phyloP scores from a whole-genome alignment of 2,113 vertebrate species.

The Acanthochromis polyacanthus region DNA sequence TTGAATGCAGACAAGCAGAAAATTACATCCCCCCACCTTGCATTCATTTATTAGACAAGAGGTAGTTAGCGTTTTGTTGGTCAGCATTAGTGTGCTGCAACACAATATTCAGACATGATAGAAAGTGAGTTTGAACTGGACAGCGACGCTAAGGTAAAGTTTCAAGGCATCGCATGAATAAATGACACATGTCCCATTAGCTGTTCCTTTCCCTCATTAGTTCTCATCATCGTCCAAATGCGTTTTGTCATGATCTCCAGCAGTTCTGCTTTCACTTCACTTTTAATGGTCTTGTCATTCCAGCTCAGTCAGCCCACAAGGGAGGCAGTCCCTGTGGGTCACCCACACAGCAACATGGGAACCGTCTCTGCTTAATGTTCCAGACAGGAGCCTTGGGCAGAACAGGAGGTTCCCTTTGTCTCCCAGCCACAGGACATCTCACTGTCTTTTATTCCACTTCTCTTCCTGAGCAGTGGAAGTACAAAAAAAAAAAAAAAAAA shows the following conservation, averaged over 20 bases:
- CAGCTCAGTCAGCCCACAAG: constrained; percentile 44
- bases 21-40: constrained; percentile 80
- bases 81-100: constrained; percentile 74
- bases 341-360: constrained; percentile 62
- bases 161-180: constrained; percentile 17
- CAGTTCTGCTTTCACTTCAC: constrained; percentile 38
- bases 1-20: constrained; percentile 86
- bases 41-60: constrained; percentile 79
- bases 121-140: constrained; percentile 22
- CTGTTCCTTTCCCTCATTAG: constrained; percentile 20
- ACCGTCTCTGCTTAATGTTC: constrained; percentile 74
- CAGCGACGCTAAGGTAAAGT: background rate
- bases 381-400: constrained; percentile 70
- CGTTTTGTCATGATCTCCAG: constrained; percentile 40
- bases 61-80: constrained; percentile 80
- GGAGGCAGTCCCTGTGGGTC: constrained; percentile 60
- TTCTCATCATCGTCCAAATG: constrained; percentile 11
- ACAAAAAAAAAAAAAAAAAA: constrained; percentile 20
- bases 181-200: constrained; percentile 8
- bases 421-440: constrained; percentile 64
- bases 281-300: constrained; percentile 55
- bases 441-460: constrained; percentile 60
- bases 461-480: constrained; percentile 36
- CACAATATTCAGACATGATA: constrained; percentile 52
- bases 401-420: constrained; percentile 71